Evolutionary conservation across 2,888 invertebrate genomes (phyloP), one percentile per base, ranked within the genome.

Genomic region (Brachyopa scutellaris): DNA sequence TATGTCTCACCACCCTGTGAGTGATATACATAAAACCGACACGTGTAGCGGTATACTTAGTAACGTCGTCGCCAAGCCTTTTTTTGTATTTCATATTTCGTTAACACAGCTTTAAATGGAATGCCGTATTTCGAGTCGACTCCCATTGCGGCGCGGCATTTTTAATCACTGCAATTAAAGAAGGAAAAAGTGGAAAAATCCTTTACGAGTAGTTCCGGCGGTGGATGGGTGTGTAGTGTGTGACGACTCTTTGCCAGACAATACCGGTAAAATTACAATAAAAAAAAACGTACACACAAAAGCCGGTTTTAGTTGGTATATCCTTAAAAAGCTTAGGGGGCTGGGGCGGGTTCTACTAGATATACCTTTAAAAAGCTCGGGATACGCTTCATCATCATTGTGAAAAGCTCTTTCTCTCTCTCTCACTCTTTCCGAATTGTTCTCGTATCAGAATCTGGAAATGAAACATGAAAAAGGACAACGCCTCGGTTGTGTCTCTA

Each of bases 401-500:
- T 17, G 9, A 6, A 59, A 64, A 78, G 67, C 73, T 80, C 17
- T 42, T 11, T 42, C 17, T 17, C 31, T 19, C 29, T 29, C 9
- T 19, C 38, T 21, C 19, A 42, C 59, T 40, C 29, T n/a, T 53
- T 64, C 11, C 72, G 62, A 59, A 45, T 15, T 38, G 59, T 79
- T 66, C 72, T 6, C 3, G 26, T 45, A 40, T 49, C 31, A 31
- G 15, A 11, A 8, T 47, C 1, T 74, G 62, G 76, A 47, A 80
- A 55, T 36, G 76, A 15, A 82, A 77, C 82, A 72, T 66, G 76
- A 82, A 82, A 76, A 82, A 82, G 82, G 82, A 77, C 82, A 82
- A 82, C 82, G 82, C 82, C 82, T 82, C 82, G n/a, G 66, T 70
- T 70, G 53, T 77, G 76, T 82, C 31, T 82, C 70, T 82, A 76